phyloP scores from a whole-genome alignment of 2,113 vertebrate genomes.

The Rhinoderma darwinii region DNA sequence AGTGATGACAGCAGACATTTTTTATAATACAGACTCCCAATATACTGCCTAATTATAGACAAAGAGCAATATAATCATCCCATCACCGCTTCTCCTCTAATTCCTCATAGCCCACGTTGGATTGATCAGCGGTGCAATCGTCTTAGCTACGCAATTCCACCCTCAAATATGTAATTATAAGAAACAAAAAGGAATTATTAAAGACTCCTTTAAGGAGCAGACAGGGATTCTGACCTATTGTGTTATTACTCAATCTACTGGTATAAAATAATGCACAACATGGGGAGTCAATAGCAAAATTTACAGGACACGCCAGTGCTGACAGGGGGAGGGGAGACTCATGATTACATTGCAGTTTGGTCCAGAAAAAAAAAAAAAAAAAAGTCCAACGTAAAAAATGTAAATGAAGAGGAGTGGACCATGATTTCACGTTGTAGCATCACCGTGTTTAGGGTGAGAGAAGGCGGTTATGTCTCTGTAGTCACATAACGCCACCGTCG shows the following conservation, averaged over 20 bases:
- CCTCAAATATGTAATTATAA: background rate
- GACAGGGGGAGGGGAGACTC: background rate
- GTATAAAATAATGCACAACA: background rate
- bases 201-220: background rate
- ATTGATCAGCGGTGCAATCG: background rate
- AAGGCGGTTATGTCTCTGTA: too few species aligned
- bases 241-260: background rate
- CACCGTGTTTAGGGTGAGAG: background rate
- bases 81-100: background rate
- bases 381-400: background rate
- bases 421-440: background rate
- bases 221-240: background rate
- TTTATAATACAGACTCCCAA: background rate
- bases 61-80: background rate
- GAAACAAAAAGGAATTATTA: background rate
- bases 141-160: background rate
- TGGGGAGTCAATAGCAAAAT: background rate
- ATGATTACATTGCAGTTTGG: conserved; percentile 14
- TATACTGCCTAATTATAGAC: background rate
- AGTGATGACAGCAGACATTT: too few species aligned
- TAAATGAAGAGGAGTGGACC: background rate
- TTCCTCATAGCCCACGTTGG: background rate
- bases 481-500: background rate
- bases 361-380: conserved; percentile 13
- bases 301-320: background rate